Evolutionary conservation across 2,113 vertebrate species (phyloP), one percentile per base, ranked within the genome.

Genomic region (Malaclemys terrapin): DNA sequence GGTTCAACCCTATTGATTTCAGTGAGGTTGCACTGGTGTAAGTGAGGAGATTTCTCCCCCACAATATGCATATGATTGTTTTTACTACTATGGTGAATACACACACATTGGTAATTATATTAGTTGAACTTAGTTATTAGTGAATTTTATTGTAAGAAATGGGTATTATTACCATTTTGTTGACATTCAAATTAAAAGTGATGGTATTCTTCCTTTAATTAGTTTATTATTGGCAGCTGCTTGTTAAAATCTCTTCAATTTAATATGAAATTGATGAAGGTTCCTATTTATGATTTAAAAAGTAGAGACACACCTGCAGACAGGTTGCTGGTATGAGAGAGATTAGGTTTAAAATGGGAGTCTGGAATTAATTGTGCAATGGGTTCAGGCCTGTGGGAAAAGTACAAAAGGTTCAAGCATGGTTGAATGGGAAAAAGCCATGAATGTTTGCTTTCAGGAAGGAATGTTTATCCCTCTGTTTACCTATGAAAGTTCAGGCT

Each of bases 301-400:
- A 96, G 90, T 90, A 91, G 93, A 88, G 92, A 93, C 97, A 97
- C 98, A 98, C 98, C 98, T 99, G 98, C 98, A 98, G 98, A 95
- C 96, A 98, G 98, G 98, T 98, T 97, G 96, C 87, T 98, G 91
- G 94, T 96, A 93, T 96, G 96, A 95, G 96, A 95, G 93, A 97
- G 98, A 98, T 99, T 99, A 98, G 88, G 90, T 97, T 98, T 98
- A 98, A 98, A 99, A 98, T 79, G 89, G 89, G 97, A 97, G 97
- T 98, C 97, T 98, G 97, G 98, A 98, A 97, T 99, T 98, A 98
- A 99, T 98, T 99, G 98, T 97, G 97, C 96, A 96, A 95, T 97
- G 96, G 97, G 95, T 98, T 98, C 97, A 97, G 98, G 98, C 98
- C 98, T 97, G 97, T 93, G 80, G 89, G 96, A 96, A 97, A 97